Evolutionary conservation across 2,797 vertebrate species (phyloP), one percentile per base, ranked within the genome.

Genomic region (Enteromius viviparus): DNA sequence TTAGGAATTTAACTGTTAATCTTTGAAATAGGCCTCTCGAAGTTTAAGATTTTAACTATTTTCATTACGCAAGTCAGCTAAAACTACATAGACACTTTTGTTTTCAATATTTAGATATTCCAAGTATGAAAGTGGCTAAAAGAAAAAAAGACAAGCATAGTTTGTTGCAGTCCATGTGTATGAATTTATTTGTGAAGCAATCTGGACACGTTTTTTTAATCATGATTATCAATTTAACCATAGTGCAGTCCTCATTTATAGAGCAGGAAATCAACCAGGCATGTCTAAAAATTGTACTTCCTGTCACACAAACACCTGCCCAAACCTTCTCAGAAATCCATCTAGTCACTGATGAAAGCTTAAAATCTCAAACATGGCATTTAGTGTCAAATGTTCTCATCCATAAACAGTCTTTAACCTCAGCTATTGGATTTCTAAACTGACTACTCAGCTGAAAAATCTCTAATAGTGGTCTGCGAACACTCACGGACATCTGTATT

Each of bases 381-480:
- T 58, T 14, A 23, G 14, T 17, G 34, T 40, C 53, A 68, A 58
- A 70, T 42, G 42, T 42, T 6, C 49, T 42, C 62, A 66, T 47
- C 45, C 62, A 79, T n/a, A 79, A 79, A 79, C 23, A 55, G 66
- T 26, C 51, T 80, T 70, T 55, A 58, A 60, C 78, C 11, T 80
- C 66, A 45, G 3, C 37, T 45, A 58, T 45, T 40, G 26, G 51
- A 70, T 71, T 80, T 62, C 4, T 15, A 71, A 81, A 81, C 12
- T 72, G 79, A 42, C 68, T 10, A 37, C 40, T 81, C 80, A 65
- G 55, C 68, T 81, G 70, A 37, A 74, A 81, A 81, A 81, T 74
- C 58, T 74, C 58, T 64, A 14, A 23, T 34, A 26, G 69, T n/a
- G n/a, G 55, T 62, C 29, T 3, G 58, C 32, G 17, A 74, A 64